Evolutionary conservation across 2,797 vertebrate genomes (phyloP).

Genomic region (Helicolenus hilgendorfi): DNA sequence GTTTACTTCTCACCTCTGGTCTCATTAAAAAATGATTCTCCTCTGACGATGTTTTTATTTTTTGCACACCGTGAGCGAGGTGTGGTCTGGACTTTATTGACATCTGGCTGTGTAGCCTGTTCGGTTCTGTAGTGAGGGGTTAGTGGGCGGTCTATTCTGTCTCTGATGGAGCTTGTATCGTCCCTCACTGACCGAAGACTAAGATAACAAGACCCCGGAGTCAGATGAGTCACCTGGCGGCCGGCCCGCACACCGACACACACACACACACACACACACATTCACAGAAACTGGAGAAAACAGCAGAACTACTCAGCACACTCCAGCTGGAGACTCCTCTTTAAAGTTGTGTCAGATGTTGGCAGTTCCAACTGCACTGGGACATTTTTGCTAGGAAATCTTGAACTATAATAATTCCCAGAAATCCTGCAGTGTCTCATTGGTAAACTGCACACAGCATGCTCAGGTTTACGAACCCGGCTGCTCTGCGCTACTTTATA

Average conservation of each 20-base stretch:
- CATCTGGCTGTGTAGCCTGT: background rate
- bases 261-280: background rate
- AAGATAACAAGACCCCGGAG: constrained; percentile 17
- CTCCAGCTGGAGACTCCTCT: background rate
- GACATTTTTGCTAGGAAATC: background rate
- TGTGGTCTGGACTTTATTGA: background rate
- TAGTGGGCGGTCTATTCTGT: background rate
- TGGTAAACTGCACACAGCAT: background rate
- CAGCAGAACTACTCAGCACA: background rate
- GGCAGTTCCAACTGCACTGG: background rate
- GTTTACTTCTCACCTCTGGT: constrained; percentile 18
- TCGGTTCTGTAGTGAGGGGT: background rate
- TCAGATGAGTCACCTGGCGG: background rate
- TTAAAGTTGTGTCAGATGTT: background rate
- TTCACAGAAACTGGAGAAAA: background rate
- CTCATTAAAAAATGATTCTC: constrained; percentile 28
- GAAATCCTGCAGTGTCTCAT: constrained; percentile 24
- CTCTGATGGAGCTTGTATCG: background rate
- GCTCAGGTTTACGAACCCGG: constrained; percentile 6
- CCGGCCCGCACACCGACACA: background rate
- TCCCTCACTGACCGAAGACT: constrained; percentile 17
- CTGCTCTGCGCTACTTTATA: background rate
- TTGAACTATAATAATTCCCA: background rate
- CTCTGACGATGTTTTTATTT: constrained; percentile 1
- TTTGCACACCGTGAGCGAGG: background rate